phyloP scores from a whole-genome alignment of 2,888 invertebrate genomes.

The Ganaspis brasiliensis region DNA sequence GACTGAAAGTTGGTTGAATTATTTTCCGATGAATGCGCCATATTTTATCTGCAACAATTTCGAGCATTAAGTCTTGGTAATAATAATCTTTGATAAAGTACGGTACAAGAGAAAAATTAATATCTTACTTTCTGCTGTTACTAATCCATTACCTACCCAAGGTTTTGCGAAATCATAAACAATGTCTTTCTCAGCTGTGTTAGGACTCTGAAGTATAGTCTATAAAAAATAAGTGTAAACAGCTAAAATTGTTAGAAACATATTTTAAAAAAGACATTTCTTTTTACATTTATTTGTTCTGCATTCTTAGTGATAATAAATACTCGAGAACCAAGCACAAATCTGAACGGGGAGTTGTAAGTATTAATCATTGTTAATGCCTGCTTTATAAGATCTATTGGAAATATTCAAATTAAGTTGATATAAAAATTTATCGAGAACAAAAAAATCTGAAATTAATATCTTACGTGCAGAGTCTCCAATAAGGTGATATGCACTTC shows the following conservation, averaged over 20 bases:
- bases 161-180: slow-evolving; percentile 11
- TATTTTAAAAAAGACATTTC: background rate
- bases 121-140: background rate
- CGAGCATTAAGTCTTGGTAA: too few relatives aligned
- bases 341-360: background rate
- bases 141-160: slow-evolving; percentile 19
- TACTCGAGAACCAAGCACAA: background rate
- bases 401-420: background rate
- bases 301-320: background rate
- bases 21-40: slow-evolving; percentile 2
- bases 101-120: background rate
- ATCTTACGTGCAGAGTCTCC: background rate
- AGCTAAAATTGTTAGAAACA: background rate
- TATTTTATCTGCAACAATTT: background rate
- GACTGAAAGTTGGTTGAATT: background rate
- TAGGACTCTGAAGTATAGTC: background rate
- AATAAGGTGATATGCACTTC: background rate
- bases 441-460: background rate
- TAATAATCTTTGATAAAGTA: background rate
- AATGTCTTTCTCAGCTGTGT: background rate
- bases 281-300: background rate
- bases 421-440: background rate
- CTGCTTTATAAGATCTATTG: too few relatives aligned
- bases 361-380: slow-evolving; percentile 32
- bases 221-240: background rate